Conservation (phyloP, 2,113 vertebrate species). For the Psephotus haematonotus region DNA sequence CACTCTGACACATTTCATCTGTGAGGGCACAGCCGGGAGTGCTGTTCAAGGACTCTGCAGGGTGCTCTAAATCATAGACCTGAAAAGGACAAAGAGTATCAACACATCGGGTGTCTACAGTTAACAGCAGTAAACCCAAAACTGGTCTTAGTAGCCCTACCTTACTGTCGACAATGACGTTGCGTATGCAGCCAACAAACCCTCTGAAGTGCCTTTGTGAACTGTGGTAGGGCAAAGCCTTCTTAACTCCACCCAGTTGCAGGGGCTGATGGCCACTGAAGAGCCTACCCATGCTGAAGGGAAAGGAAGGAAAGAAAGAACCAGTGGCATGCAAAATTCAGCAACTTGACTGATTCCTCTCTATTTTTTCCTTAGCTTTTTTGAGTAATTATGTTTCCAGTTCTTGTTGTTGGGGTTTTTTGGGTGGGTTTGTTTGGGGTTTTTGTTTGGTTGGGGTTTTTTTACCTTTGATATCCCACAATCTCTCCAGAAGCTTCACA, state of each 20-base stretch:
- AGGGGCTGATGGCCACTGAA: conserved; percentile 84
- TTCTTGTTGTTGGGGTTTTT: neutral
- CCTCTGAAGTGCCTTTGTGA: conserved; percentile 70
- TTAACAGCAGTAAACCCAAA: neutral
- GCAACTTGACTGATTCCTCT: neutral
- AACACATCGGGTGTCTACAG: neutral
- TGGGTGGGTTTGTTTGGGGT: neutral
- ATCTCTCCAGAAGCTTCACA: conserved; percentile 83
- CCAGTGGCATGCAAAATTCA: neutral
- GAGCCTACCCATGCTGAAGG: conserved; percentile 60
- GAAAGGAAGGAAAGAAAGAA: neutral
- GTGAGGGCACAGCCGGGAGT: conserved; percentile 79
- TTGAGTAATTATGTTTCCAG: neutral
- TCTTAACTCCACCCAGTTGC: conserved; percentile 87
- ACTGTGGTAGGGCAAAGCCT: conserved; percentile 39
- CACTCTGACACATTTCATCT: conserved; percentile 78
- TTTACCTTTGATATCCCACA: conserved; percentile 79
- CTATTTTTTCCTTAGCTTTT: neutral
- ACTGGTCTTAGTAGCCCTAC: conserved; percentile 48
- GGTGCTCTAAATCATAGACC: conserved; percentile 85
- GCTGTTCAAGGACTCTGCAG: conserved; percentile 84
- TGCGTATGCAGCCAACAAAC: conserved; percentile 86
- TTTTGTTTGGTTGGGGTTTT: neutral
- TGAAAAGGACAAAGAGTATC: conserved; percentile 24
- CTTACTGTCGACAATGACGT: conserved; percentile 85